Conservation (phyloP, 2,888 invertebrate genomes). For the Rhagophthalmus giganteus region DNA sequence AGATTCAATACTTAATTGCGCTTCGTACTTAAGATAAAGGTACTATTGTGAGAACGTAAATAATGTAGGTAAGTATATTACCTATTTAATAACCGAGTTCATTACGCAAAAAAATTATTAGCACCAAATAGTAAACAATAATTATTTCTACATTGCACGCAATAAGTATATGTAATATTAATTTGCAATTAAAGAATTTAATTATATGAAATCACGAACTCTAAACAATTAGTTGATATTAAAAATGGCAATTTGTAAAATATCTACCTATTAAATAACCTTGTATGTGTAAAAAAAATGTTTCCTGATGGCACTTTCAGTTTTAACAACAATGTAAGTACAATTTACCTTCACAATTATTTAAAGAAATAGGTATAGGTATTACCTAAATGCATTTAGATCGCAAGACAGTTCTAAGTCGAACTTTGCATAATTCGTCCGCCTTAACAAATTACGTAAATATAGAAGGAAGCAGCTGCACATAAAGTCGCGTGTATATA, state of each 20-base stretch:
- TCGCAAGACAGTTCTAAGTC: constrained; percentile 15
- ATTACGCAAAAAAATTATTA: too few relatives aligned
- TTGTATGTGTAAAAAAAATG: too few relatives aligned
- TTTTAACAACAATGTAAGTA: too few relatives aligned
- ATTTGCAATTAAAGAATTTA: too few relatives aligned
- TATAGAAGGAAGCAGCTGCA: constrained; percentile 27
- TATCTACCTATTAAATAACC: too few relatives aligned
- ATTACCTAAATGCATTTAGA: constrained; percentile 8
- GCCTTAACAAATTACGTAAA: constrained; percentile 22
- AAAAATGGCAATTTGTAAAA: too few relatives aligned
- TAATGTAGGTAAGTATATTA: not conserved
- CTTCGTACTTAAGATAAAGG: not conserved
- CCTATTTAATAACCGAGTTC: constrained; percentile 2
- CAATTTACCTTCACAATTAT: not conserved
- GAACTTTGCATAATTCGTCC: constrained; percentile 18
- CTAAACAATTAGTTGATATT: too few relatives aligned
- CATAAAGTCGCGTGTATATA: constrained; percentile 22
- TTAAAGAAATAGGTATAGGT: constrained; percentile 7
- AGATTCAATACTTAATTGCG: not conserved
- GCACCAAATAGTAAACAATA: too few relatives aligned
- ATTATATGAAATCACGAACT: not conserved
- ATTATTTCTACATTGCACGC: too few relatives aligned
- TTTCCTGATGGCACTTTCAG: too few relatives aligned
- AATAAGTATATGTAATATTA: too few relatives aligned
- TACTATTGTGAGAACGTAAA: constrained; percentile 1